A percentile compares a stretch with the other conserved stretches of the same genome.
Evolutionary conservation across 2,888 invertebrate genomes (phyloP).

Genomic region (Pycnomerus fuliginosus): DNA sequence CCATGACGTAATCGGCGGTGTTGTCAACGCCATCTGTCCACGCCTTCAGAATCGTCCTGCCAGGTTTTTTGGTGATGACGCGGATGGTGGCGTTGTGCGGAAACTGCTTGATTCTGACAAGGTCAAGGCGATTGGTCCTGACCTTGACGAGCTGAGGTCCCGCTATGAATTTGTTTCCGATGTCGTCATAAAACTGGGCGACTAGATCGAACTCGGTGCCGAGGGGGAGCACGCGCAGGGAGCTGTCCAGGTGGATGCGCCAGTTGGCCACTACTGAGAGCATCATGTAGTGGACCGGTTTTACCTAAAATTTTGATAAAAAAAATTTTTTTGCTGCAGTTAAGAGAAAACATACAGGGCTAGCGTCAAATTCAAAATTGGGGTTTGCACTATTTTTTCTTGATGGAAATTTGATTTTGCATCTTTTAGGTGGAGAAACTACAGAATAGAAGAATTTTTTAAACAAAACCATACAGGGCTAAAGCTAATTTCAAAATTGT

Average conservation of each 20-base stretch:
- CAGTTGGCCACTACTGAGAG: slow-evolving; percentile 46
- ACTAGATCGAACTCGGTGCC: slow-evolving; percentile 55
- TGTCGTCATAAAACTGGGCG: slow-evolving; percentile 58
- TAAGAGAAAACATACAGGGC: no score
- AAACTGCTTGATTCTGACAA: slow-evolving; percentile 50
- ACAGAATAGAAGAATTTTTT: no score
- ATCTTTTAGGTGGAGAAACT: no score
- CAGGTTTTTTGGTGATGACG: slow-evolving; percentile 53
- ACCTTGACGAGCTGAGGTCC: slow-evolving; percentile 54
- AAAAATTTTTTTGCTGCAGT: background rate
- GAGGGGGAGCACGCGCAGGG: slow-evolving; percentile 51
- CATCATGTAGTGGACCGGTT: slow-evolving; percentile 54
- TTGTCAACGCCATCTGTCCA: slow-evolving; percentile 48
- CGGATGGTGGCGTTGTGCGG: slow-evolving; percentile 53
- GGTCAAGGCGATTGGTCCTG: slow-evolving; percentile 55
- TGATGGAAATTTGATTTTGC: no score
- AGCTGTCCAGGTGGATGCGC: slow-evolving; percentile 39
- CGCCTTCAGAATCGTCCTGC: slow-evolving; percentile 57
- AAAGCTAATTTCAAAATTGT: no score
- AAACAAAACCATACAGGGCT: no score
- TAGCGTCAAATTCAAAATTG: no score
- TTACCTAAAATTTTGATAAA: slow-evolving; percentile 40
- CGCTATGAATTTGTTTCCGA: slow-evolving; percentile 57
- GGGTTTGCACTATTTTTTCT: no score
- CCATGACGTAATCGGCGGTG: slow-evolving; percentile 50